phyloP scores from a whole-genome alignment of 2,888 invertebrate species.

The Heterodera filipjevi region DNA sequence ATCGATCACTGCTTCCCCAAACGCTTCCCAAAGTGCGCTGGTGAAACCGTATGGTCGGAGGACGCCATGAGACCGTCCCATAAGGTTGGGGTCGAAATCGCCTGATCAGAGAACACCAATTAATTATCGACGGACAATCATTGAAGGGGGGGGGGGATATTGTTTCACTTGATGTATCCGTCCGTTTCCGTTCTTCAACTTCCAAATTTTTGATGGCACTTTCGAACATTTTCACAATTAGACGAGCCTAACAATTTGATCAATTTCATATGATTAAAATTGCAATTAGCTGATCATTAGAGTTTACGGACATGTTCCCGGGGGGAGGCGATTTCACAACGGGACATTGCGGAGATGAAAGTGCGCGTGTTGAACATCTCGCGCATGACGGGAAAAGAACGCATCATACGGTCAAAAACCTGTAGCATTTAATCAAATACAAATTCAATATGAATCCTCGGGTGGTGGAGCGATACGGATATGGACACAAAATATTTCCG shows the following conservation, averaged over 20 bases:
- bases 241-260: slow-evolving; percentile 48
- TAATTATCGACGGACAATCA: background rate
- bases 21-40: slow-evolving; percentile 61
- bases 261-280: background rate
- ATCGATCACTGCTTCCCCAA: slow-evolving; percentile 63
- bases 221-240: slow-evolving; percentile 61
- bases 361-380: slow-evolving; percentile 64
- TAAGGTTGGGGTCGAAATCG: background rate
- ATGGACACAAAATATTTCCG: too few relatives aligned
- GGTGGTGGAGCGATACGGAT: too few relatives aligned
- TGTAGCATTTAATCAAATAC: background rate
- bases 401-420: slow-evolving; percentile 27
- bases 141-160: too few relatives aligned
- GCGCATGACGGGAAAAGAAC: slow-evolving; percentile 53
- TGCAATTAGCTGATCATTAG: background rate
- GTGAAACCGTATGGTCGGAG: slow-evolving; percentile 62
- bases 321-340: slow-evolving; percentile 27
- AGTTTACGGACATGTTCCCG: slow-evolving; percentile 19
- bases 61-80: slow-evolving; percentile 56
- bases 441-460: too few relatives aligned
- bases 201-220: slow-evolving; percentile 61
- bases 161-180: slow-evolving; percentile 52
- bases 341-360: slow-evolving; percentile 62
- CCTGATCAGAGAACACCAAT: background rate
- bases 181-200: slow-evolving; percentile 54